Evolutionary conservation across 2,113 vertebrate genomes (phyloP).

Genomic region (Odocoileus virginianus): DNA sequence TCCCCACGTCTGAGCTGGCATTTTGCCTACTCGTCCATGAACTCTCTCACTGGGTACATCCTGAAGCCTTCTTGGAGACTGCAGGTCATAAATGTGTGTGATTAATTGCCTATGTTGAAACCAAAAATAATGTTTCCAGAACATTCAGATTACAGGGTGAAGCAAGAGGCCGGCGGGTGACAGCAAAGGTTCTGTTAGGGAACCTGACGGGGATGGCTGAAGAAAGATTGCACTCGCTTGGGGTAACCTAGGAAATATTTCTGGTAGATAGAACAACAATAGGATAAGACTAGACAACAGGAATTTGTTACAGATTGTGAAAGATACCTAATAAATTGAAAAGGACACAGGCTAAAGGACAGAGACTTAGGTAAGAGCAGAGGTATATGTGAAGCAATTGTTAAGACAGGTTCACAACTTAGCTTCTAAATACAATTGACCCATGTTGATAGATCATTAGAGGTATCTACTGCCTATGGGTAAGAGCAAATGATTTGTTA

Average conservation of each 20-base stretch:
- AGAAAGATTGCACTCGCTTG: not conserved
- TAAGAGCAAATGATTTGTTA: not conserved
- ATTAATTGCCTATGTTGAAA: slow-evolving; percentile 70
- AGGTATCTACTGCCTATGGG: not conserved
- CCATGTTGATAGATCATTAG: not conserved
- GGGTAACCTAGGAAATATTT: not conserved
- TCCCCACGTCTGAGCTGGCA: slow-evolving; percentile 36
- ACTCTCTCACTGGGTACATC: slow-evolving; percentile 33
- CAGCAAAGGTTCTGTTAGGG: slow-evolving; percentile 18
- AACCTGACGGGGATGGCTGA: not conserved
- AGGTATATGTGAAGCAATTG: not conserved
- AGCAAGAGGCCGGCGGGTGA: slow-evolving; percentile 1
- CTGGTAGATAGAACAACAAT: not conserved
- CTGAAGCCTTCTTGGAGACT: slow-evolving; percentile 64
- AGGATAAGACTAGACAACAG: not conserved
- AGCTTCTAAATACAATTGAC: not conserved
- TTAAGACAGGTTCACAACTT: not conserved
- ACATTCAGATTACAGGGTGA: slow-evolving; percentile 46
- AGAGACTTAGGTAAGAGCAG: not conserved
- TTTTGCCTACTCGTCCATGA: slow-evolving; percentile 43
- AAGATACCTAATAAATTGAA: not conserved
- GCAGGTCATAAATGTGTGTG: slow-evolving; percentile 60
- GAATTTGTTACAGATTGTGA: slow-evolving; percentile 13
- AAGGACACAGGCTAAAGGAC: not conserved
- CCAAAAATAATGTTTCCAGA: slow-evolving; percentile 52